Evolutionary conservation across 1,140 invertebrate species (phyloP).

Genomic region (Drosophila melanica): DNA sequence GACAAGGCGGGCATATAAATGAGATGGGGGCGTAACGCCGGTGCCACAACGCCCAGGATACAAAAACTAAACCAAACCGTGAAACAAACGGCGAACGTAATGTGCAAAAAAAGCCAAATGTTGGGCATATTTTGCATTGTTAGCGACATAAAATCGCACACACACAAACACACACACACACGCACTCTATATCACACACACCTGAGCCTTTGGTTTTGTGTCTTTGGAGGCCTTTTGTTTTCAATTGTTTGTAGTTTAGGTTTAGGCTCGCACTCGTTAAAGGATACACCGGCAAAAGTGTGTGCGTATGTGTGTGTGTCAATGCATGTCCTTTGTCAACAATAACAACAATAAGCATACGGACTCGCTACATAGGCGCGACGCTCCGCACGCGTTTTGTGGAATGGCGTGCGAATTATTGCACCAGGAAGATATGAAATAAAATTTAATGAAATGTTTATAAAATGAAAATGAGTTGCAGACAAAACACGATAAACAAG

Average conservation of each 20-base stretch:
- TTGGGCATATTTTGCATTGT: constrained; percentile 80
- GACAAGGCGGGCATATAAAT: constrained; percentile 56
- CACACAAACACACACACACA: constrained; percentile 26
- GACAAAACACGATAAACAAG: constrained; percentile 5
- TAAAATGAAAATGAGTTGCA: constrained; percentile 77
- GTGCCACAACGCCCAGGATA: neutral
- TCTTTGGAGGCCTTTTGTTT: constrained; percentile 65
- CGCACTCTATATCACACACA: constrained; percentile 34
- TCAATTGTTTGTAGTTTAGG: constrained; percentile 81
- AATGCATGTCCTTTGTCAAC: constrained; percentile 50
- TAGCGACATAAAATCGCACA: constrained; percentile 59
- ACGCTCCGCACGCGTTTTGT: constrained; percentile 73
- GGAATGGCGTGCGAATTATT: constrained; percentile 83
- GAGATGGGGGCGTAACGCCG: constrained; percentile 22
- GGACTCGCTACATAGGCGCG: constrained; percentile 62
- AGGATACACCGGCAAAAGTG: constrained; percentile 41
- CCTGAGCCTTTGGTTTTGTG: constrained; percentile 51
- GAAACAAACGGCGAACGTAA: constrained; percentile 32
- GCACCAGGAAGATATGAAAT: constrained; percentile 82
- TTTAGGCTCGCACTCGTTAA: constrained; percentile 78
- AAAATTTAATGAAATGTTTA: constrained; percentile 83
- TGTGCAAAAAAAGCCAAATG: constrained; percentile 60
- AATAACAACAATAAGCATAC: constrained; percentile 36
- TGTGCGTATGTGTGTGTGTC: constrained; percentile 37
- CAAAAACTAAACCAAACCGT: constrained; percentile 71